Evolutionary conservation across 2,888 invertebrate species (phyloP), one percentile per base, ranked within the genome.

Genomic region (Laspeyria flexula): DNA sequence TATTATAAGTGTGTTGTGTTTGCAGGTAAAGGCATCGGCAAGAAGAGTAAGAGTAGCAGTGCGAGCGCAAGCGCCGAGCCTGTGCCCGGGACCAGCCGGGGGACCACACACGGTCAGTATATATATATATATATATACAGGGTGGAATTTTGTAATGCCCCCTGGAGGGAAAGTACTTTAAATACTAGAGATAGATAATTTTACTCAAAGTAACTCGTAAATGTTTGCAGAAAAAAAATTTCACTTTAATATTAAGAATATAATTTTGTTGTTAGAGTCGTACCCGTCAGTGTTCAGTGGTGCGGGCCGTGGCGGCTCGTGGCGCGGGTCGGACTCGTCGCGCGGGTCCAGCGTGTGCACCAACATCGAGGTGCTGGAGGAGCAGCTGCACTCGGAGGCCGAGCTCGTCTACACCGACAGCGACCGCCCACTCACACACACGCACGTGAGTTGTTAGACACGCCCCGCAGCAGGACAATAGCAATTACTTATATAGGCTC

Each of bases 11-110:
- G 13, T 37, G 23, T 12, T 33, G 15, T 33, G 15, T 15, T 13
- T 35, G 3, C 75, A 91, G 92, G 92, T 1, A 92, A 92, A 58
- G 92, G 92, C 3, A 77, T 90, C 1, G 92, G 92, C 42, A 92
- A 92, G 80, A 90, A 88, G 77, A 90, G 86, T 30, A 85, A 84
- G 47, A 79, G 77, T 46, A 79, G 78, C 45, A 70, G 70, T 45
- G 69, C 72, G n/a, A 76, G 71, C 50, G 71, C 71, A 5, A 75
- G 79, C 48, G 67, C 69, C 0, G 79, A 81, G 25, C 79, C 83
- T 0, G 56, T 54, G 0, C 13, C 79, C 11, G 55, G 75, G 43
- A 67, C 77, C 51, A 71, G 75, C 55, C 1, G 68, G 12, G 68
- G 39, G 15, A 13, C 35, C 6, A 3, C 13, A 10, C 18, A 33